Evolutionary conservation across 2,888 invertebrate species (phyloP).

Genomic region (Melinopterus prodromus): DNA sequence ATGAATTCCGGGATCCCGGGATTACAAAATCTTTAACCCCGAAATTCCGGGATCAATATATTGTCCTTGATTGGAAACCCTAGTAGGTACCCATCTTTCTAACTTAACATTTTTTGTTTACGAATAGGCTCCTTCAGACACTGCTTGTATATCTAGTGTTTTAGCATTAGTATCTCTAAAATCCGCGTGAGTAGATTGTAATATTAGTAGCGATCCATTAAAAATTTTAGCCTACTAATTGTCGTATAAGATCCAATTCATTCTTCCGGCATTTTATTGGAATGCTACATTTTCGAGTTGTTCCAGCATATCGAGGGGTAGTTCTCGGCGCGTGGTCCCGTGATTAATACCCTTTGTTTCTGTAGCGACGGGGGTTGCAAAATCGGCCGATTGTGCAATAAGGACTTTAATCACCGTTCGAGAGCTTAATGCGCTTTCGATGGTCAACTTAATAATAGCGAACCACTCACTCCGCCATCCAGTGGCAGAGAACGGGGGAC

Average conservation of each 20-base stretch:
- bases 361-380: constrained; percentile 19
- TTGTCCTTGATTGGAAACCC: no score
- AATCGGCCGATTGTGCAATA: constrained; percentile 42
- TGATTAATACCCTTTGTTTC: constrained; percentile 36
- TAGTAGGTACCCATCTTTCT: no score
- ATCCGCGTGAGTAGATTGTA: no score
- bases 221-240: not conserved
- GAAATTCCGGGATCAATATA: no score
- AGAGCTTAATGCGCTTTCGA: constrained; percentile 47
- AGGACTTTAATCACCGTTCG: constrained; percentile 49
- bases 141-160: no score
- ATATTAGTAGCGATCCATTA: no score
- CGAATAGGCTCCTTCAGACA: no score
- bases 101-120: no score
- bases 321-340: not conserved
- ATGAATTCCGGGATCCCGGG: no score
- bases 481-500: constrained; percentile 19
- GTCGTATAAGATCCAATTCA: not conserved
- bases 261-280: not conserved
- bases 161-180: no score
- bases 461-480: constrained; percentile 16
- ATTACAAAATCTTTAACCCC: no score
- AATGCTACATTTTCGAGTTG: not conserved
- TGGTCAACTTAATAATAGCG: constrained; percentile 38
- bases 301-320: not conserved